phyloP scores from a whole-genome alignment of 35 echinoderm and acorn worm species.

The Holothuria glaberrima region DNA sequence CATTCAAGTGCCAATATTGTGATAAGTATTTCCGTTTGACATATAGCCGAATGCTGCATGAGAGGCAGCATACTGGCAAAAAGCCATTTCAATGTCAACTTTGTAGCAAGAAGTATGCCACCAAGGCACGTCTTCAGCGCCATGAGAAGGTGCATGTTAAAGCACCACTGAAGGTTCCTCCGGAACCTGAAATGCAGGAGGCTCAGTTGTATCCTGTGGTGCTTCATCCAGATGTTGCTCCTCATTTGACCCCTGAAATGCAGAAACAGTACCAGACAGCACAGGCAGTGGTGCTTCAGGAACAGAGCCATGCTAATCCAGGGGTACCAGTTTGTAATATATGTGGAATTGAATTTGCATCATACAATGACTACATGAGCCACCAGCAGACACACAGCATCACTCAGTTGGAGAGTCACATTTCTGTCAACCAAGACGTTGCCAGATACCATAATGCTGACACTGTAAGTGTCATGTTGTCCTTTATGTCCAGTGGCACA shows the following conservation, averaged over 20 bases:
- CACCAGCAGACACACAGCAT: constrained; percentile 49
- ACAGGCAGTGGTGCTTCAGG: not conserved
- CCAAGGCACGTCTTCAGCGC: constrained; percentile 34
- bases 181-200: not conserved
- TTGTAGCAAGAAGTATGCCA: constrained; percentile 43
- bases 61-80: constrained; percentile 64
- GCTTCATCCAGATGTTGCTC: not conserved
- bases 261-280: constrained; percentile 37
- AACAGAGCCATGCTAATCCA: not conserved
- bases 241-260: constrained; percentile 40
- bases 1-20: constrained; percentile 54
- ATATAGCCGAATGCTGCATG: constrained; percentile 45
- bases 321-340: constrained; percentile 23
- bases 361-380: constrained; percentile 19
- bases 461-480: constrained; percentile 55
- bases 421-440: not conserved
- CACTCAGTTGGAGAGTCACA: constrained; percentile 47
- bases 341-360: constrained; percentile 30
- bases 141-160: constrained; percentile 28
- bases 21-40: constrained; percentile 37
- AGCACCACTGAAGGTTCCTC: not conserved
- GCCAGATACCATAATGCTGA: constrained; percentile 39
- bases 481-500: constrained; percentile 19
- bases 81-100: constrained; percentile 51
- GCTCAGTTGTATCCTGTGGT: not conserved